A percentile compares a stretch with the other conserved stretches of the same genome.
Conservation (phyloP, 2,888 invertebrate species). For the Diplazon laetatorius region DNA sequence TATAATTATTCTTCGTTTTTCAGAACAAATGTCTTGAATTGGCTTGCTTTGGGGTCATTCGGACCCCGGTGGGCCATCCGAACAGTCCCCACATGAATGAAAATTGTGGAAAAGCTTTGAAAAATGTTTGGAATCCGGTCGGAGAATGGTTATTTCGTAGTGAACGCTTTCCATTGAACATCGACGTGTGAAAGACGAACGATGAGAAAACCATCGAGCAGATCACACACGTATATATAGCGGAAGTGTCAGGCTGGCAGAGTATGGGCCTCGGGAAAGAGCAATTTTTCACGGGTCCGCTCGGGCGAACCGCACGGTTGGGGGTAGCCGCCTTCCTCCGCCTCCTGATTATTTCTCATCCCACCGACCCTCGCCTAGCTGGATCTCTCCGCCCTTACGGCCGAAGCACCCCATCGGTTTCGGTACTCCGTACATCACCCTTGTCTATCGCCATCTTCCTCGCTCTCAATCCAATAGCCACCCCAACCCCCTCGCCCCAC, state of each 20-base stretch:
- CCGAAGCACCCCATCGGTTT: constrained; percentile 66
- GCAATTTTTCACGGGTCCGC: constrained; percentile 68
- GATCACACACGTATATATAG: constrained; percentile 20
- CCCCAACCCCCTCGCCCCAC: too few species aligned
- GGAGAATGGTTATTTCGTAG: not conserved
- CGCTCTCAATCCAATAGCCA: constrained; percentile 54
- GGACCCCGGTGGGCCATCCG: too few species aligned
- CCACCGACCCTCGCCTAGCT: too few species aligned
- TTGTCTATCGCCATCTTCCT: constrained; percentile 26
- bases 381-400: constrained; percentile 39
- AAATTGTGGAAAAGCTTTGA: not conserved
- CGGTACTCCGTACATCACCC: constrained; percentile 59
- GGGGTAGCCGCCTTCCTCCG: constrained; percentile 39
- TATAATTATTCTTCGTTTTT: too few species aligned
- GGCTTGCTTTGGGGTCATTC: too few species aligned
- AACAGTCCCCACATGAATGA: not conserved
- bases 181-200: constrained; percentile 7
- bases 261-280: constrained; percentile 47
- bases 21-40: too few species aligned
- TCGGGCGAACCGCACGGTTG: constrained; percentile 53
- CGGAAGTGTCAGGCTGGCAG: constrained; percentile 20
- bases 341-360: constrained; percentile 69
- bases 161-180: constrained; percentile 2
- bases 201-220: constrained; percentile 8
- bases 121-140: not conserved